Base-by-base conservation (phyloP, 2,888 invertebrate species). In the Pomacea canaliculata region DNA sequence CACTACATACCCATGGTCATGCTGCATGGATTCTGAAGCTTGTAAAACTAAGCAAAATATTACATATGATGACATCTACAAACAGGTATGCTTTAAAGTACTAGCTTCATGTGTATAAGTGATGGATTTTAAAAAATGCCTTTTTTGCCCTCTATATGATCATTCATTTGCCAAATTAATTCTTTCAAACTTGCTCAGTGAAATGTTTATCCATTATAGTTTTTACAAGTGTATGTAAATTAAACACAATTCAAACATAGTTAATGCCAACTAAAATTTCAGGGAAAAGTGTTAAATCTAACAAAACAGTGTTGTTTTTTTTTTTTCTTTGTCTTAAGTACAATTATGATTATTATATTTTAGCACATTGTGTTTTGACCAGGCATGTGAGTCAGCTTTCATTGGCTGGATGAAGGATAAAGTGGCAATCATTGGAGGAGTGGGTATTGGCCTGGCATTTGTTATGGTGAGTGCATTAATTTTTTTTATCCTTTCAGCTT, bases 401-500 rank as follows among this genome's bases (percentile, higher is more conserved):
- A 92, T 94, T 76, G 88, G 89, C 0, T 92, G 93, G 85, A 92
- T 96, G 80, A 93, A 94, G 83, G 93, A 93, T 51, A 95, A 96
- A 83, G 94, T 95, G 2, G 91, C 94, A 63, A 92, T 95, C 76
- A 93, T 98, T 77, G 96, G 95, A 19, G 95, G 95, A 3, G 95
- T 96, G 13, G 96, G 95, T 5, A 92, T 96, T 74, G 95, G 95
- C 23, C 94, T 98, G 69, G 96, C 96, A 78, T 92, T 95, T 79
- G 93, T 97, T 80, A 97, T 98, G 95, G 97, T 97, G 91, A 91
- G 92, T 56, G 51, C 51, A 2, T 56, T 56, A 10, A 10, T 51
- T 51, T 51, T 51, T 51, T 51, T 51, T 51, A 51, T 10, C 51
- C 13, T 51, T 51, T 51, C 51, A 10, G 51, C 13, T 51, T 51